Base-by-base conservation (phyloP, 2,797 vertebrate genomes). In the Pseudomugil gertrudae region DNA sequence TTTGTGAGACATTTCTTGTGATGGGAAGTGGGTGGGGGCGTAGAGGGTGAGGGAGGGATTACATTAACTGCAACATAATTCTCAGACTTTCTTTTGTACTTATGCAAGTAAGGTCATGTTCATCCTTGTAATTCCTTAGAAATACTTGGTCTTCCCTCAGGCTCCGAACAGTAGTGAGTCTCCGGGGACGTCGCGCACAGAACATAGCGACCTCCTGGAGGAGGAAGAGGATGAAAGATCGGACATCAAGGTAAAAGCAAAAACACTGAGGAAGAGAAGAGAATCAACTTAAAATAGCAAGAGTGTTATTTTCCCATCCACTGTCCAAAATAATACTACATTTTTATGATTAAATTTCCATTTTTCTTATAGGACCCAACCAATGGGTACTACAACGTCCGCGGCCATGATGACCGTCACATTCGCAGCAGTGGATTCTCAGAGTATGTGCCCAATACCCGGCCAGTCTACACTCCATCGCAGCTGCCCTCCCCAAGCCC, bases 341-440 rank as follows among this genome's bases (percentile, higher is more conserved):
- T 54, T 30, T 10, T 74, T 17, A 30, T 27, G 23, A 32, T 30
- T 57, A 17, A 1, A 32, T 10, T 32, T 52, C 26, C 17, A 1
- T 63, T 4, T 26, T 62, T 35, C 47, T 33, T 5, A 4, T 48
- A 98, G 96, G 96, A 97, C 68, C 96, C 96, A 47, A 96, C 95
- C 23, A 96, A 97, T 0, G 96, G 96, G 59, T 98, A 97, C 89
- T 98, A 97, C 88, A 98, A 97, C 40, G 96, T 98, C 4, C 95
- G 92, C 9, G 95, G 95, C 27, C 94, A 96, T 1, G 96, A 96
- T 24, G 94, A 96, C 60, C 92, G 92, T 0, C 84, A 93, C 19
- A 84, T 92, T 51, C 90, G 92, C 50, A 88, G 91, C 76, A 93
- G 90, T 15, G 93, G 93, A 30, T 96, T 96, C 83, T 95, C 95